These are phyloP conservation scores for Netelia virgata DNA, from an alignment of 2,888 invertebrate genomes.

Conservation along the genomic window DNA sequence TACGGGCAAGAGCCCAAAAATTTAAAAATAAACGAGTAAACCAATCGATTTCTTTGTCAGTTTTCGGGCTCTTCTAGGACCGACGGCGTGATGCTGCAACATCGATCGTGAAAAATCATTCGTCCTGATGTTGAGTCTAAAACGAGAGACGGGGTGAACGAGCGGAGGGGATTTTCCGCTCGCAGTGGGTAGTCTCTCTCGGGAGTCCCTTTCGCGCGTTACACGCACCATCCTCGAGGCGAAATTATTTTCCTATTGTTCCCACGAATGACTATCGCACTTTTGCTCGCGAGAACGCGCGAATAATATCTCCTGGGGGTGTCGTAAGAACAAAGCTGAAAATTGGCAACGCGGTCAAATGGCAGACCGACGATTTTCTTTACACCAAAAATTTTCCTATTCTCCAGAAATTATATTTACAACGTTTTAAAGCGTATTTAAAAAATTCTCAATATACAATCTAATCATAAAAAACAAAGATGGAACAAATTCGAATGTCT, in stretches of 20 bases:
- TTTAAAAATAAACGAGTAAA: constrained; percentile 40
- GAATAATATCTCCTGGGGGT: constrained; percentile 36
- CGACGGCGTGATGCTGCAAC: constrained; percentile 78
- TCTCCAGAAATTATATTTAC: neutral
- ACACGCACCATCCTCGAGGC: constrained; percentile 22
- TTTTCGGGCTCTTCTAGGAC: constrained; percentile 62
- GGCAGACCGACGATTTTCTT: constrained; percentile 7
- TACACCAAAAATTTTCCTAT: neutral
- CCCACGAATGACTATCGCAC: constrained; percentile 55
- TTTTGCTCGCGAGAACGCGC: constrained; percentile 39
- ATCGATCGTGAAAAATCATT: constrained; percentile 60
- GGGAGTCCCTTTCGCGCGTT: constrained; percentile 43
- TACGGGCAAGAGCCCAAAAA: constrained; percentile 2
- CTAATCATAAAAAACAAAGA: neutral
- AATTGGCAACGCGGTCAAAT: constrained; percentile 28
- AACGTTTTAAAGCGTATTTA: too few species aligned
- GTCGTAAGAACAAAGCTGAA: constrained; percentile 41
- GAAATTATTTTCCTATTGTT: constrained; percentile 64
- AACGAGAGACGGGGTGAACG: constrained; percentile 35
- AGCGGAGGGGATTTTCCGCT: constrained; percentile 61
- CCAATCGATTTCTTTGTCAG: constrained; percentile 47
- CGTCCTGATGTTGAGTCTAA: constrained; percentile 17
- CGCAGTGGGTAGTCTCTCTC: constrained; percentile 72
- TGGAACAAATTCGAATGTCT: neutral
- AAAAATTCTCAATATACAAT: neutral